Evolutionary conservation across 2,888 invertebrate species (phyloP), one percentile per base, ranked within the genome.

Genomic region (Lasioglossum zephyrum): DNA sequence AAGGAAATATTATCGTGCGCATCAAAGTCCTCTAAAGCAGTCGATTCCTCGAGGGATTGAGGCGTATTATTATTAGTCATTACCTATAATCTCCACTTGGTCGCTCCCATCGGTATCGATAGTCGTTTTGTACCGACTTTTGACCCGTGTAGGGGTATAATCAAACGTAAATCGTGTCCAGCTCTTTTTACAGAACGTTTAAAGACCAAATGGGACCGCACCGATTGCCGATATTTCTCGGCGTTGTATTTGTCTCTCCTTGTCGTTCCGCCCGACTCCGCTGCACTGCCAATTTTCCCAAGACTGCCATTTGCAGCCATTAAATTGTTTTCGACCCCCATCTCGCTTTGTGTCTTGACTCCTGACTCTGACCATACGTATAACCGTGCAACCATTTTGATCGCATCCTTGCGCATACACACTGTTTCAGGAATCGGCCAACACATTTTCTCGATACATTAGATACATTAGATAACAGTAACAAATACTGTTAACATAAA

Each of bases 151-250:
- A 84, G 86, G 31, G 80, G 92, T 92, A 88, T 91, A 93, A 93
- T 94, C 93, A 90, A 92, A 88, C 92, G 89, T 93, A 93, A 94
- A 94, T 94, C 94, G 94, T 92, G 93, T 93, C 92, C 93, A 92
- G 92, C 92, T 92, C 92, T 93, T 94, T 93, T 93, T 91, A 91
- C 88, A 80, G 88, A 90, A 89, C 93, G 92, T 92, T 93, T 93
- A 93, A 93, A 92, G 86, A 85, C 92, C 91, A 89, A 92, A 91
- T 88, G 90, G 88, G 89, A 90, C 90, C 88, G 89, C 86, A 86
- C 82, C 87, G 85, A 83, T 84, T 77, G 82, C 83, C 84, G 82
- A 86, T 84, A 66, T 69, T 79, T 60, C 78, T 82, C 84, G 60
- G 70, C 79, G 63, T 73, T 78, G 77, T 77, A 49, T 82, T 79